These are phyloP conservation scores for Batillaria attramentaria DNA, from an alignment of 1,140 invertebrate species.

Conservation along the genomic window DNA sequence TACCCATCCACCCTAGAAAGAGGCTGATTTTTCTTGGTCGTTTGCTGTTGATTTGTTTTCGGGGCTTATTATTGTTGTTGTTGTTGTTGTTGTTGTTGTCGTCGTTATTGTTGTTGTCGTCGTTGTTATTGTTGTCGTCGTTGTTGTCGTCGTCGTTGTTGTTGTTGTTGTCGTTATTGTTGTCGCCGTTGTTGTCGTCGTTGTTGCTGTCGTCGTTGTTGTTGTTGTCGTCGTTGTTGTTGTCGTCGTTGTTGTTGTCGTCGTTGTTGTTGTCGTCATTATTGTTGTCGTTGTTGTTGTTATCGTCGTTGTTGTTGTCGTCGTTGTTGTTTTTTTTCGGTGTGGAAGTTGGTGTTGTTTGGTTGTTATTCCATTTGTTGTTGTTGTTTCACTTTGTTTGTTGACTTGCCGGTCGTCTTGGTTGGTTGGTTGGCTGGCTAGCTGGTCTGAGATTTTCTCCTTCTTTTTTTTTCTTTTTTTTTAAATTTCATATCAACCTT, in stretches of 20 bases:
- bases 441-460: too few species aligned
- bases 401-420: background rate
- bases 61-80: too few species aligned
- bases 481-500: too few species aligned
- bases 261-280: constrained; percentile 9
- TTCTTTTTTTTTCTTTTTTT: too few species aligned
- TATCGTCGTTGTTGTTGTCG: constrained; percentile 8
- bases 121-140: constrained; percentile 8
- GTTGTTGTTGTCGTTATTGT: constrained; percentile 9
- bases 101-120: constrained; percentile 8
- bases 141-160: constrained; percentile 8
- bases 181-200: constrained; percentile 8
- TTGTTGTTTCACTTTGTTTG: background rate
- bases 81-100: constrained; percentile 8
- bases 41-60: too few species aligned
- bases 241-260: constrained; percentile 8
- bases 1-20: too few species aligned
- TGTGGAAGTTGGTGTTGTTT: background rate
- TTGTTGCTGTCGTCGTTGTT: constrained; percentile 8
- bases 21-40: too few species aligned
- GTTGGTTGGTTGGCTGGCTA: too few species aligned
- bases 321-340: too few species aligned
- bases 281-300: constrained; percentile 9
- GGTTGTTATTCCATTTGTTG: background rate
- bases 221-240: constrained; percentile 8